Evolutionary conservation across 2,113 vertebrate genomes (phyloP).

Genomic region (Microtus pennsylvanicus): DNA sequence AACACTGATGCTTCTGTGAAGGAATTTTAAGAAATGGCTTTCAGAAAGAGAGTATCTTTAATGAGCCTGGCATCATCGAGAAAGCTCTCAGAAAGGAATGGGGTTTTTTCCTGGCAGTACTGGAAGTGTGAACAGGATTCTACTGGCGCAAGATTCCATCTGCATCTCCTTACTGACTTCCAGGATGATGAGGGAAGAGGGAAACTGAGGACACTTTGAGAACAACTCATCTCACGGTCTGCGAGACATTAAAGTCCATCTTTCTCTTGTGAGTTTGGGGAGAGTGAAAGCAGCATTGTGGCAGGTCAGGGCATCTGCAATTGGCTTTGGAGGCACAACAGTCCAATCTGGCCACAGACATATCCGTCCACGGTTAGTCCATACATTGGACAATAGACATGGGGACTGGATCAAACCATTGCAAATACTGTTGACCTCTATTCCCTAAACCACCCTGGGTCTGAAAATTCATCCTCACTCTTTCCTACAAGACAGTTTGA

Average conservation of each 20-base stretch:
- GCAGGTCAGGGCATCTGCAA: too few species aligned
- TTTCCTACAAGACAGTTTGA: background rate
- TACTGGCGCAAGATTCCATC: background rate
- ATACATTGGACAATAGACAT: background rate
- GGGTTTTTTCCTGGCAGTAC: too few species aligned
- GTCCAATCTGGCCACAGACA: background rate
- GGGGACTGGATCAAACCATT: too few species aligned
- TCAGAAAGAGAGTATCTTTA: background rate
- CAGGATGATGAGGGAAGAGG: too few species aligned
- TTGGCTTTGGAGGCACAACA: background rate
- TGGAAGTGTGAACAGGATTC: accelerated
- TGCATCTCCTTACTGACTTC: background rate
- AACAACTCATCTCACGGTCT: background rate
- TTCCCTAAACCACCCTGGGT: background rate
- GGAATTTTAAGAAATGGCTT: background rate
- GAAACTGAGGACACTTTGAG: background rate
- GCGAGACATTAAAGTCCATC: accelerated
- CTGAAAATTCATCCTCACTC: too few species aligned
- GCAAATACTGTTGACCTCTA: background rate
- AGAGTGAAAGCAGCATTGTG: background rate
- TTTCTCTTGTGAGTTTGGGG: background rate
- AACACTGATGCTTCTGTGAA: background rate
- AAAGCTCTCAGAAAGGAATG: background rate
- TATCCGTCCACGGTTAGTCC: background rate
- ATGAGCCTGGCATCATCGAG: background rate